phyloP scores from a whole-genome alignment of 1,140 invertebrate genomes.

The Micrasema longulum region DNA sequence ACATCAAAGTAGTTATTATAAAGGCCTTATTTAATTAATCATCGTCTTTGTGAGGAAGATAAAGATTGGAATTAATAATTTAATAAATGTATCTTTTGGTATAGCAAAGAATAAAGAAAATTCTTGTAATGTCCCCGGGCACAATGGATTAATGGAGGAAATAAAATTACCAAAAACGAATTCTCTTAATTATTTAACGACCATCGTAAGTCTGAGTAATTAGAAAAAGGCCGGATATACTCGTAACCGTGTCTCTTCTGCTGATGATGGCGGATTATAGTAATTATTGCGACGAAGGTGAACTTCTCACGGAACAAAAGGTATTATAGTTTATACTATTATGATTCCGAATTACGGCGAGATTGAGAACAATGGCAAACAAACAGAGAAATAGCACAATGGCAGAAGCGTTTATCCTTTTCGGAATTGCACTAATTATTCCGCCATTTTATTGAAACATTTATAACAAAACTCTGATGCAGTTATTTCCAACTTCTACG shows the following conservation, averaged over 20 bases:
- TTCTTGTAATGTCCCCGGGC: too few relatives aligned
- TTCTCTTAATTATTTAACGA: conserved; percentile 4
- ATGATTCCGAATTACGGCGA: conserved; percentile 12
- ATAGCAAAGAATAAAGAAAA: too few relatives aligned
- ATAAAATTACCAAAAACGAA: background rate
- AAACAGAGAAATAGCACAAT: conserved; percentile 16
- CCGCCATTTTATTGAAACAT: conserved; percentile 22
- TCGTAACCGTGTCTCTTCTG: too few relatives aligned
- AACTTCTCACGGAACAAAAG: conserved; percentile 4
- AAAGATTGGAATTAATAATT: too few relatives aligned
- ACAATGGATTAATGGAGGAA: background rate
- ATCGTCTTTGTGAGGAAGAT: too few relatives aligned
- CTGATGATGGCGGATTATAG: background rate
- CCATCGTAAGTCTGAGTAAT: background rate
- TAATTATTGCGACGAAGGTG: background rate
- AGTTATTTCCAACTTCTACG: too few relatives aligned
- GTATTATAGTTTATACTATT: conserved; percentile 25
- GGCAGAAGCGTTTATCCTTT: conserved; percentile 28
- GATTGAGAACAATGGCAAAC: conserved; percentile 1
- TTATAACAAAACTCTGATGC: background rate
- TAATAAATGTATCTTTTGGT: too few relatives aligned
- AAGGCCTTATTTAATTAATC: too few relatives aligned
- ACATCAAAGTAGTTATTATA: too few relatives aligned
- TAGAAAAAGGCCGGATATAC: conserved; percentile 7
- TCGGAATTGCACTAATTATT: conserved; percentile 28